Evolutionary conservation across 2,797 vertebrate species (phyloP), one percentile per base, ranked within the genome.

Genomic region (Notamacropus eugenii): DNA sequence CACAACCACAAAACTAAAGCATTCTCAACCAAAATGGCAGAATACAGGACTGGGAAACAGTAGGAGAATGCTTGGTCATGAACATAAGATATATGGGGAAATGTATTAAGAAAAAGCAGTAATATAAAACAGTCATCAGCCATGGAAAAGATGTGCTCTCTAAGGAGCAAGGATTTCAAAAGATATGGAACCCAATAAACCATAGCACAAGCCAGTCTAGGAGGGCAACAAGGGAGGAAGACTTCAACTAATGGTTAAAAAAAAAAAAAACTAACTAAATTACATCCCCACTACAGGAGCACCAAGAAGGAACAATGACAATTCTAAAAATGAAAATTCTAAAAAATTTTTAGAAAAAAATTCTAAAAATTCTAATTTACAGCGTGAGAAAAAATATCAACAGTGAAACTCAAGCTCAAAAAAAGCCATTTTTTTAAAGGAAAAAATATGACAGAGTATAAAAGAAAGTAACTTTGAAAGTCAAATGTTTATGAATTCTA

Each of bases 351-450:
- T 52, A 6, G 6, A 8, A 52, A 52, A 52, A 52, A 52, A 52
- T 6, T 52, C 52, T 52, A 52, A 52, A 52, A 52, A 52, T 52
- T 52, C 52, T 52, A 52, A 52, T 87, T 56, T 22, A 59, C 6
- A 91, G 34, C 50, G 93, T 54, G 22, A 90, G 87, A 31, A 90
- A 92, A 95, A 19, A 3, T 55, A 40, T 34, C 46, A 91, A 22
- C 54, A 58, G 92, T 92, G 56, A 96, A 87, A 91, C 59, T 92
- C 96, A 96, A 97, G 94, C 96, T 96, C 94, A 96, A 0, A 91
- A 34, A 62, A 56, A 94, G 34, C 34, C 92, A 94, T 56, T 57
- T 1, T 10, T 10, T 87, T 93, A 94, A 46, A 8, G 82, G 56
- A 27, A 2, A 34, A 56, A 62, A 55, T 57, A 54, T 57, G 55